Conservation (phyloP, 2,797 vertebrate genomes). For the Brachyalestes nurse region DNA sequence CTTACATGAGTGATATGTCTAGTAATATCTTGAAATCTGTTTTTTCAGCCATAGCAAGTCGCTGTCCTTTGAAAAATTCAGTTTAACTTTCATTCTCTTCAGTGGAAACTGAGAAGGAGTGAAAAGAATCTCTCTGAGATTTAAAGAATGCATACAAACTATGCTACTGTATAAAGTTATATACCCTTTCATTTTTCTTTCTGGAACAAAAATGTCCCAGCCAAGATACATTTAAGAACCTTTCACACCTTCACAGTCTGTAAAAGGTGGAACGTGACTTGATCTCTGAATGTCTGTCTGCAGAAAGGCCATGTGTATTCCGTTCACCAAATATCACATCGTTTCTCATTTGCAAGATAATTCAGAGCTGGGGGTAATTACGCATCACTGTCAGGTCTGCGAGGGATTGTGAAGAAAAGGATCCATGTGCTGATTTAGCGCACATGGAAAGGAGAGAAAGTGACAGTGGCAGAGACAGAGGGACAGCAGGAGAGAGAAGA, state of each 20-base stretch:
- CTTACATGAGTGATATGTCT: background rate
- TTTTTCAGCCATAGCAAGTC: too few species aligned
- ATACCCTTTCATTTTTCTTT: too few species aligned
- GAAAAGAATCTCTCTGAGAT: too few species aligned
- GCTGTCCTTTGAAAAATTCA: too few species aligned
- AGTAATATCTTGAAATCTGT: background rate
- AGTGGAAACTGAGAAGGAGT: too few species aligned
- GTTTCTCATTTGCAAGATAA: constrained; percentile 92
- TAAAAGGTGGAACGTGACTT: constrained; percentile 18
- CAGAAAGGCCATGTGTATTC: constrained; percentile 73
- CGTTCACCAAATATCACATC: constrained; percentile 84
- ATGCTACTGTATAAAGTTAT: too few species aligned
- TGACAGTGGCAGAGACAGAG: constrained; percentile 70
- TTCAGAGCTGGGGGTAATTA: constrained; percentile 88
- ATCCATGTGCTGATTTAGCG: constrained; percentile 85
- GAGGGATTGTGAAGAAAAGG: constrained; percentile 85
- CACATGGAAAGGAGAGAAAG: constrained; percentile 76
- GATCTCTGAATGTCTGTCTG: constrained; percentile 60
- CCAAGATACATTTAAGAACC: background rate
- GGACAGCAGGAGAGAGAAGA: constrained; percentile 72
- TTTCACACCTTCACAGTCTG: background rate
- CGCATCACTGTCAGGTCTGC: constrained; percentile 81
- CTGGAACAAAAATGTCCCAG: background rate
- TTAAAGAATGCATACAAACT: too few species aligned
- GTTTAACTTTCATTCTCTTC: too few species aligned